Evolutionary conservation across 1,140 invertebrate genomes (phyloP), one percentile per base, ranked within the genome.

Genomic region (Aphelenchoides fujianensis): DNA sequence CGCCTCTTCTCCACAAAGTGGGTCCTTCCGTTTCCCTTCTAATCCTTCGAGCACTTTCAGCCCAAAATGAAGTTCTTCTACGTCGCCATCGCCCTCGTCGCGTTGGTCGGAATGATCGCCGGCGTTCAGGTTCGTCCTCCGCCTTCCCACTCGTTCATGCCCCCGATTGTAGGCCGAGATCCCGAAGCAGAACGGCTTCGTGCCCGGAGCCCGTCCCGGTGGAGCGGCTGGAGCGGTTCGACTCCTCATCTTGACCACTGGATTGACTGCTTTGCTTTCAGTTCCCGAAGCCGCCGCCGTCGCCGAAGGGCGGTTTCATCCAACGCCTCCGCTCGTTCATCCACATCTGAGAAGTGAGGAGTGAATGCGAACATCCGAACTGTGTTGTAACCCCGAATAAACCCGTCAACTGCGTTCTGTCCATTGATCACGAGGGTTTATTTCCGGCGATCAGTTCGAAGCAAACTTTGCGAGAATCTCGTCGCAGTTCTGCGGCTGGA

Each of bases 231-330:
- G 55, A 30, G 55, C 55, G 34, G n/a, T n/a, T n/a, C n/a, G n/a
- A n/a, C n/a, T n/a, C n/a, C n/a, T n/a, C n/a, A n/a, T n/a, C n/a
- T n/a, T n/a, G n/a, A n/a, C n/a, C n/a, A n/a, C n/a, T n/a, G n/a
- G n/a, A n/a, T n/a, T n/a, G n/a, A n/a, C n/a, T n/a, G n/a, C n/a
- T n/a, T n/a, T n/a, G n/a, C n/a, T n/a, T n/a, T n/a, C n/a, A n/a
- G n/a, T 59, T 59, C 19, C 55, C 55, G 12, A 59, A 59, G 34
- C 55, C 55, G 7, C 55, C 55, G 55, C 55, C 55, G 28, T 59
- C 55, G 7, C 55, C 55, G 23, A 59, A 5, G 5, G 55, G 55
- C 5, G 55, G 55, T 5, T 59, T 59, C 55, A 19, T 59, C 34
- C 55, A 59, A 19, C 55, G 55, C 7, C 55, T 59, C 55, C 55